Conservation (phyloP, 2,888 invertebrate genomes). For the Drosophila nr. fundita region DNA sequence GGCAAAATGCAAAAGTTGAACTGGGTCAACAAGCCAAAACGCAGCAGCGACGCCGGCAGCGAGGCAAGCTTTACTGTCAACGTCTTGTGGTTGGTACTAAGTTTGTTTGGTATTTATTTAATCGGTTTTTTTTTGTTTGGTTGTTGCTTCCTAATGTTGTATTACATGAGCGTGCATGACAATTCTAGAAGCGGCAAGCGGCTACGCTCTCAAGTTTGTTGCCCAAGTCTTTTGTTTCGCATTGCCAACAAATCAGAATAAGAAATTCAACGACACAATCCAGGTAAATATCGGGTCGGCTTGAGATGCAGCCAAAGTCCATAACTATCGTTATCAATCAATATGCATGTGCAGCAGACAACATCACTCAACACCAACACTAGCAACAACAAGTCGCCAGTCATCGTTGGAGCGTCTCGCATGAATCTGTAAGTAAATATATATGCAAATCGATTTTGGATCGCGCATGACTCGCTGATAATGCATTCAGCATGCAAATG, state of each 20-base stretch:
- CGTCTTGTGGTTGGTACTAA: constrained; percentile 29
- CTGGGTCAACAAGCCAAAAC: constrained; percentile 83
- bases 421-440: constrained; percentile 34
- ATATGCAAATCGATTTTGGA: constrained; percentile 65
- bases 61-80: constrained; percentile 31
- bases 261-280: constrained; percentile 31
- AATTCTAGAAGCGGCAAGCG: constrained; percentile 24
- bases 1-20: constrained; percentile 84
- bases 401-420: constrained; percentile 23
- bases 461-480: constrained; percentile 68
- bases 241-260: constrained; percentile 3
- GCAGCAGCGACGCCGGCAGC: constrained; percentile 52
- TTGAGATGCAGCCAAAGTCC: constrained; percentile 22
- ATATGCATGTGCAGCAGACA: constrained; percentile 44
- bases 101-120: constrained; percentile 2
- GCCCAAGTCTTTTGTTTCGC: constrained; percentile 71
- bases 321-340: constrained; percentile 49
- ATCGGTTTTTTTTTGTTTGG: background rate
- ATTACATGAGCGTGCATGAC: constrained; percentile 21
- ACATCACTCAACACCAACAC: constrained; percentile 13
- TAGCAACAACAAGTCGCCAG: constrained; percentile 14
- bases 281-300: constrained; percentile 43
- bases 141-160: constrained; percentile 13
- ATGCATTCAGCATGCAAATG: constrained; percentile 81
- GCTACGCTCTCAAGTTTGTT: constrained; percentile 59